A percentile compares a stretch with the other conserved stretches of the same genome.
phyloP scores from a whole-genome alignment of 2,797 vertebrate genomes.

The Menidia menidia region DNA sequence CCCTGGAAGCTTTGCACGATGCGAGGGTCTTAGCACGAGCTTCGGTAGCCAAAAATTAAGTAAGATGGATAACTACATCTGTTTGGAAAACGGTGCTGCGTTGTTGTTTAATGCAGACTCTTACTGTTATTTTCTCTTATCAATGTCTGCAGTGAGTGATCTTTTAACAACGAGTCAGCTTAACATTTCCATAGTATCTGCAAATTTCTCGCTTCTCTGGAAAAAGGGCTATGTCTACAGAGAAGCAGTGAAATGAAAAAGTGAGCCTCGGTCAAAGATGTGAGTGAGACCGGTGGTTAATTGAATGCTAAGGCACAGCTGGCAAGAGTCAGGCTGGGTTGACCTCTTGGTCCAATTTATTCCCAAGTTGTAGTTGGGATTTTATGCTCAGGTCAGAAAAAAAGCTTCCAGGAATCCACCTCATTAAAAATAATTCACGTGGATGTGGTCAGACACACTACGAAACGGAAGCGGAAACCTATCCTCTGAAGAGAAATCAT shows the following conservation, averaged over 20 bases:
- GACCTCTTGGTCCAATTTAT: conserved; percentile 16
- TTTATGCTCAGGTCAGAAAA: not conserved
- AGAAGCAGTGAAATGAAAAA: not conserved
- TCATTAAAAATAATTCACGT: not conserved
- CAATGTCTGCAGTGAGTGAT: not conserved
- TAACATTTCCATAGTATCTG: not conserved
- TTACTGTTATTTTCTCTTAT: not conserved
- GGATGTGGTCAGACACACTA: not conserved
- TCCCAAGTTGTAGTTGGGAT: not conserved
- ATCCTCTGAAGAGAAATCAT: too few species aligned
- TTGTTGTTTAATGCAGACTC: not conserved
- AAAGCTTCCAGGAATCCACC: not conserved
- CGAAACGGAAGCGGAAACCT: not conserved
- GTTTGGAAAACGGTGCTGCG: not conserved
- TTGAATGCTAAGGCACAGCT: conserved; percentile 5
- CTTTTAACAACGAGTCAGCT: not conserved
- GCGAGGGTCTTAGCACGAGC: too few species aligned
- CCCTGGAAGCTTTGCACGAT: too few species aligned
- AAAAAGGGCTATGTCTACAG: not conserved
- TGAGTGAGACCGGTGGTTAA: conserved; percentile 7
- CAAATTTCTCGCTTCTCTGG: not conserved
- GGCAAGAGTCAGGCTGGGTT: conserved; percentile 16
- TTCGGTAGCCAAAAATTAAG: not conserved
- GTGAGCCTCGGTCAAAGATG: conserved; percentile 10
- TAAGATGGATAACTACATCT: not conserved